Conservation (phyloP, 35 echinoderm and acorn worm genomes). For the Lytechinus variegatus region DNA sequence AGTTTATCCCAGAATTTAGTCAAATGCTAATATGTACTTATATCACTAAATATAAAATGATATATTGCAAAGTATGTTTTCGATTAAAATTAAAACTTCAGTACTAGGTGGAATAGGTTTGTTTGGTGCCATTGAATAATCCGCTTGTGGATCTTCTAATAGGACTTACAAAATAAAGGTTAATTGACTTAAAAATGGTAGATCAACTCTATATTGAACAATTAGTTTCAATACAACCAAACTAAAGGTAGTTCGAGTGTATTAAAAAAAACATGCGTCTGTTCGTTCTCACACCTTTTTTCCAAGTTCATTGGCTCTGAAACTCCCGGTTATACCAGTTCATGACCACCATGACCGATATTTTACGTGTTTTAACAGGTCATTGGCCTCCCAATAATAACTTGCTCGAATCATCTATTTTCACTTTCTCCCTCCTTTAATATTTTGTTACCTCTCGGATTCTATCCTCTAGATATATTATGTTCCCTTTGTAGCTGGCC, state of each 20-base stretch:
- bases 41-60: no score
- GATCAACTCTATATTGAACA: background rate
- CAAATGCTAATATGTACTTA: no score
- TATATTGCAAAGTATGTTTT: no score
- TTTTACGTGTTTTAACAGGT: background rate
- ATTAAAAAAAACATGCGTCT: background rate
- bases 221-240: background rate
- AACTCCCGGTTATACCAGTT: background rate
- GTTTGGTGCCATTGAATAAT: no score
- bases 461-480: conserved; percentile 15
- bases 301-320: background rate
- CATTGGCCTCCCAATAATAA: background rate
- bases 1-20: no score
- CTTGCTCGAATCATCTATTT: background rate
- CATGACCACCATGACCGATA: background rate
- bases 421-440: conserved; percentile 16
- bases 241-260: background rate
- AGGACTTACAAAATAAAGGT: no score
- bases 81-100: no score
- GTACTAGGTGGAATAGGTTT: no score
- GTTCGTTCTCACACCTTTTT: background rate
- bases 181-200: no score
- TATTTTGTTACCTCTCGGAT: background rate
- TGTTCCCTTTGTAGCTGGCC: background rate
- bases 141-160: no score